These are phyloP conservation scores for Euplexia lucipara DNA, from an alignment of 2,888 invertebrate genomes.

Conservation along the genomic window DNA sequence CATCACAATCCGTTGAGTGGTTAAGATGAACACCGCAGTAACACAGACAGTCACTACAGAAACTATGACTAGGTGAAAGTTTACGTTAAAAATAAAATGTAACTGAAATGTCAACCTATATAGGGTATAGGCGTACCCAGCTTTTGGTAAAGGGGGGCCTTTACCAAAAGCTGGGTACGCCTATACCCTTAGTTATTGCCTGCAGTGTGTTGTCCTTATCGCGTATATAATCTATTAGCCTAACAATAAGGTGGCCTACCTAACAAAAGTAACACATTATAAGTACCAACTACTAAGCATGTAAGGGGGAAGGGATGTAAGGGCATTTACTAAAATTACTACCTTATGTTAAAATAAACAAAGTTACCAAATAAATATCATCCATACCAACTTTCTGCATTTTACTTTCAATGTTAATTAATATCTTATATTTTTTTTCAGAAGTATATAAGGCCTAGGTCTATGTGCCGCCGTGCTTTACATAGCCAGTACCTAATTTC, in stretches of 20 bases:
- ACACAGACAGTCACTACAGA: no score
- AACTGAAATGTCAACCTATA: no score
- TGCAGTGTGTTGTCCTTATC: not conserved
- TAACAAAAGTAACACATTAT: no score
- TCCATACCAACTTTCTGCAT: not conserved
- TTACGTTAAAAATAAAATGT: no score
- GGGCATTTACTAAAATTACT: not conserved
- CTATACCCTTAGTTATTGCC: not conserved
- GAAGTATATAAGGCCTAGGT: conserved; percentile 65
- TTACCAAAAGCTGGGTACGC: no score
- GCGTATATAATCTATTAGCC: not conserved
- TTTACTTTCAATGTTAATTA: not conserved
- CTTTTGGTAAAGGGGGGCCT: no score
- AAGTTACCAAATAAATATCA: not conserved
- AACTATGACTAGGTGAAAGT: no score
- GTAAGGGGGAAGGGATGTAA: no score
- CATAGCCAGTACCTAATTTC: conserved; percentile 80
- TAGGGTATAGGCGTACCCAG: no score
- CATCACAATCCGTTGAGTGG: no score
- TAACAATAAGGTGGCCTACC: not conserved
- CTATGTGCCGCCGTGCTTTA: conserved; percentile 66
- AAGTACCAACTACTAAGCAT: no score
- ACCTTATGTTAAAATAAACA: not conserved
- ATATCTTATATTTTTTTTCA: conserved; percentile 69
- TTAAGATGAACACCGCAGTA: no score